Evolutionary conservation across 2,113 vertebrate genomes (phyloP), one percentile per base, ranked within the genome.

Genomic region (Aplodontia rufa): DNA sequence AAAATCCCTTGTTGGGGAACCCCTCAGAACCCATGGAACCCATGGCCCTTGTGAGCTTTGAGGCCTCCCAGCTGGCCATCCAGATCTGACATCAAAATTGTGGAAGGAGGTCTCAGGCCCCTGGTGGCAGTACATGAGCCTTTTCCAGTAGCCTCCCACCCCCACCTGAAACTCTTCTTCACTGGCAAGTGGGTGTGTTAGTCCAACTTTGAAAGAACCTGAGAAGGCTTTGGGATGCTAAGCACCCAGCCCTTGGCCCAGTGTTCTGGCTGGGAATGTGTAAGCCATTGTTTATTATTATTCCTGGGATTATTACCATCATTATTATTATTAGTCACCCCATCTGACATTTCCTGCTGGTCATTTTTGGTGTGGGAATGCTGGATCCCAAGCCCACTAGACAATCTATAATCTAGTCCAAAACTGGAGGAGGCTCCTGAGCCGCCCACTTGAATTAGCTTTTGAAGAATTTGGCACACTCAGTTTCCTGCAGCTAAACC

Each of bases 1-100:
- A 87, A 95, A 96, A 69, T 68, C 94, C 94, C 94, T 37, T 11
- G 4, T 24, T 22, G 62, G 92, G 92, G 55, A 93, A 93, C 1
- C 45, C 93, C 87, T 37, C 4, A 6, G 24, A 32, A 68, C 53
- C 60, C 19, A 62, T 75, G n/a, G 95, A 94, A 30, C 11, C 66
- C 26, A 66, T n/a, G 35, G 32, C 47, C 30, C 17, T 14, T 8
- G 1, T 64, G 20, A 42, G 51, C 37, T 10, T n/a, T 30, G 13
- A 14, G n/a, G 32, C 28, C 24, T 60, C 14, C 14, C 3, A 75
- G 19, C 28, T 45, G 16, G 58, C 24, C 0, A 26, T 49, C 28
- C 47, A 35, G 45, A 13, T 40, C 42, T 28, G 5, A 8, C 1
- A 19, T 8, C 35, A 83, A 45, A 58, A 28, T 35, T 68, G 28